Conservation (phyloP, 2,888 invertebrate species). For the Acanthosoma haemorrhoidale region DNA sequence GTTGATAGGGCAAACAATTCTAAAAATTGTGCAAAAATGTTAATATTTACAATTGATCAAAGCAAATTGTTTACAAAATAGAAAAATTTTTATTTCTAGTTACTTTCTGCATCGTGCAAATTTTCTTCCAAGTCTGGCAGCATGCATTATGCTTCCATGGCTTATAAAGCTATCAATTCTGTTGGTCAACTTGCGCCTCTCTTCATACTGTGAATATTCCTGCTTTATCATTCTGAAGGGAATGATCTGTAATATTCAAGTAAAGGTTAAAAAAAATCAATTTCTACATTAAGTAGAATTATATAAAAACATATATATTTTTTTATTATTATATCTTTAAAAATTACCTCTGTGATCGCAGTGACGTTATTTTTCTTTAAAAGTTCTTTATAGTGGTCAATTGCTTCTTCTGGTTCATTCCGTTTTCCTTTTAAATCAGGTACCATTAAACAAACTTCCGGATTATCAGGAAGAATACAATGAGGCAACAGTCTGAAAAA, state of each 20-base stretch:
- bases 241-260: constrained; percentile 31
- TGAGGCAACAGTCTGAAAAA: constrained; percentile 31
- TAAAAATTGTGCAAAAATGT: background rate
- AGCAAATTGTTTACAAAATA: background rate
- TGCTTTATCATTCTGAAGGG: constrained; percentile 32
- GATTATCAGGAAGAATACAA: background rate
- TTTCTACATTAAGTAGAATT: background rate
- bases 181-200: constrained; percentile 34
- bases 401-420: constrained; percentile 29
- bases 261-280: background rate
- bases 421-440: constrained; percentile 29
- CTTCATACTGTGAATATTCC: constrained; percentile 36
- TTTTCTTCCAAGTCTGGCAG: background rate
- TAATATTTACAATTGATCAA: background rate
- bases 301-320: background rate
- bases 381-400: constrained; percentile 28
- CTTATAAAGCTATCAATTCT: constrained; percentile 34
- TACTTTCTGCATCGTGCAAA: constrained; percentile 11
- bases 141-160: constrained; percentile 28
- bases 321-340: too few species aligned
- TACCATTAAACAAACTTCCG: constrained; percentile 31
- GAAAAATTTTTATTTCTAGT: background rate
- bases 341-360: constrained; percentile 27
- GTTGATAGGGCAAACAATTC: background rate
- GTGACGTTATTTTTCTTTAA: constrained; percentile 16